Base-by-base conservation (phyloP, 2,888 invertebrate species). In the Lochmaea crataegi region DNA sequence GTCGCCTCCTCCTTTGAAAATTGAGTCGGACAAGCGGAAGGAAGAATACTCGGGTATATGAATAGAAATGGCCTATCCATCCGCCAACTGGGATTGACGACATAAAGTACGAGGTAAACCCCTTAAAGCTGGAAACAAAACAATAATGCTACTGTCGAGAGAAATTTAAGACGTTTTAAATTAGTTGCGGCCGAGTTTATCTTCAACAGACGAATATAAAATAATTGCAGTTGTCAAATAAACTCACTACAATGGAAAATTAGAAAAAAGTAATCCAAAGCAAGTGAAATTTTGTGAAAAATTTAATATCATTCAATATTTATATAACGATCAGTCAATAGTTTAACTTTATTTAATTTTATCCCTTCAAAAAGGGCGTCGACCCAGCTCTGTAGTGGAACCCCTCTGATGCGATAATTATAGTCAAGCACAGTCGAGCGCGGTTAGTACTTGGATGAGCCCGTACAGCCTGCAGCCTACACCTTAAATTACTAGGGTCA, bases 41-140 rank as follows among this genome's bases (percentile, higher is more conserved):
- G 48, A 67, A 58, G 48, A 58, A 67, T 45, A 58, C 45, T 67
- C 18, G 22, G 22, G 67, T 22, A 38, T 41, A 67, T 42, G 58
- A 67, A 67, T 67, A 57, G 67, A 67, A 67, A 67, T 67, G 57
- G 67, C 58, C 67, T 67, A 58, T 67, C 48, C 45, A 60, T 67
- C 48, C 26, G 57, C 58, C 67, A 58, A 58, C 58, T 6, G 48
- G 58, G 48, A 67, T 67, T 67, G 58, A 67, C 58, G 67, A 45
- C 58, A 67, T 45, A 53, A 58, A 67, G 67, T 56, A 66, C 10
- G 14, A 66, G 56, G 57, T 66, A 57, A 66, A 57, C 22, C 42
- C 42, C 26, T 32, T 32, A 32, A 32, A 32, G 32, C 32, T 32
- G 32, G n/a, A 53, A 14, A 51, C 38, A 53, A 65, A 38, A 65